phyloP scores from a whole-genome alignment of 2,113 vertebrate genomes.

The Prinia subflava region DNA sequence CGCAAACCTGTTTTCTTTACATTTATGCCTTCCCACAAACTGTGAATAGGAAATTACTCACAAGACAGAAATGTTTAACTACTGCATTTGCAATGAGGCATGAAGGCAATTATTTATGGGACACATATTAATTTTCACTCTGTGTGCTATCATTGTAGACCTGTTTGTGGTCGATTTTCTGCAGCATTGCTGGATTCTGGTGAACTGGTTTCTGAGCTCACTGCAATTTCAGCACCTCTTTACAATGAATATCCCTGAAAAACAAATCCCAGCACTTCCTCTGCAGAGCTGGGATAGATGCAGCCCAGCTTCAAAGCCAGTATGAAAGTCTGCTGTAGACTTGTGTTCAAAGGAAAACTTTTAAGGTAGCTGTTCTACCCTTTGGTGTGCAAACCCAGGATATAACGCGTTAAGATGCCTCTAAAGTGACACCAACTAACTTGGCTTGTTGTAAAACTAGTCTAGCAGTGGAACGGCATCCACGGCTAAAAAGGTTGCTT shows the following conservation, averaged over 20 bases:
- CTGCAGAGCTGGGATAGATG: neutral
- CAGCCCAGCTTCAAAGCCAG: neutral
- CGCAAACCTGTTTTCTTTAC: constrained; percentile 49
- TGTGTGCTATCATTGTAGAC: constrained; percentile 29
- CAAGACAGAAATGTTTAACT: constrained; percentile 52
- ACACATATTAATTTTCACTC: constrained; percentile 42
- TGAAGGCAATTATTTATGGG: constrained; percentile 19
- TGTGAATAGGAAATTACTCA: constrained; percentile 39
- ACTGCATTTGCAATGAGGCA: constrained; percentile 41
- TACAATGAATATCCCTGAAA: neutral
- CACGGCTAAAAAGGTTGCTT: neutral
- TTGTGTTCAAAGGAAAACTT: neutral
- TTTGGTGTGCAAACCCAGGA: neutral
- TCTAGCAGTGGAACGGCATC: neutral
- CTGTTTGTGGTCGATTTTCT: constrained; percentile 20
- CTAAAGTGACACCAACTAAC: neutral
- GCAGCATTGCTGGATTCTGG: neutral
- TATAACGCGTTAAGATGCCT: neutral
- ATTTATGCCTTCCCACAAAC: constrained; percentile 49
- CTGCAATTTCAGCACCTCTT: neutral
- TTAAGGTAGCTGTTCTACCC: neutral
- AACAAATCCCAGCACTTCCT: neutral
- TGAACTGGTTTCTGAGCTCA: neutral
- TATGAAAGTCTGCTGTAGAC: neutral
- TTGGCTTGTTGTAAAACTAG: neutral